phyloP scores from a whole-genome alignment of 2,113 vertebrate species.

The Alligator sinensis region DNA sequence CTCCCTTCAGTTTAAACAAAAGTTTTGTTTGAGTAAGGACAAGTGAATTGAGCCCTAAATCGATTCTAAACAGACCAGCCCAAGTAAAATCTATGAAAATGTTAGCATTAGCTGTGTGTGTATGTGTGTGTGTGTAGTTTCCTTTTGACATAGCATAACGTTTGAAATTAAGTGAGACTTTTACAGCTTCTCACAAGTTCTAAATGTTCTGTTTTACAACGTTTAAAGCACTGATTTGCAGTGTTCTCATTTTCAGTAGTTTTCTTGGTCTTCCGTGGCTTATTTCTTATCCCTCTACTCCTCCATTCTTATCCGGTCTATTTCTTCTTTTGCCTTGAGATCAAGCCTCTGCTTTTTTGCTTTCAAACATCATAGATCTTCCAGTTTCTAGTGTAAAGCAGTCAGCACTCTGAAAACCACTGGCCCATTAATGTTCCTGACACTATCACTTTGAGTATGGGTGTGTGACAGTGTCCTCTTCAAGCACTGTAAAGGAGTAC shows the following conservation, averaged over 20 bases:
- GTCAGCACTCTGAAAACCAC: neutral
- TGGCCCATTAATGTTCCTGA: neutral
- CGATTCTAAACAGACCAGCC: neutral
- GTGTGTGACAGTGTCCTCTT: neutral
- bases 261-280: neutral
- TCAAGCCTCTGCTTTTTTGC: neutral
- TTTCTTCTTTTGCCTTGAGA: neutral
- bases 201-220: neutral
- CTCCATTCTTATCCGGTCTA: neutral
- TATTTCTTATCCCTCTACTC: neutral
- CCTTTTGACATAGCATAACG: neutral
- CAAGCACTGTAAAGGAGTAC: neutral
- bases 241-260: neutral
- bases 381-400: neutral
- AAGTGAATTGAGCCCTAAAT: neutral
- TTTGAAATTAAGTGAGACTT: neutral
- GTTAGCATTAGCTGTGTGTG: neutral
- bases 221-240: neutral
- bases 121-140: neutral
- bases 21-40: neutral
- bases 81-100: neutral
- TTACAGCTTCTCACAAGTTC: neutral
- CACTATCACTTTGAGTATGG: neutral
- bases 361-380: neutral
- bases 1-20: neutral